These are phyloP conservation scores for Nothoprocta pentlandii DNA, from an alignment of 2,113 vertebrate species.

Conservation along the genomic window DNA sequence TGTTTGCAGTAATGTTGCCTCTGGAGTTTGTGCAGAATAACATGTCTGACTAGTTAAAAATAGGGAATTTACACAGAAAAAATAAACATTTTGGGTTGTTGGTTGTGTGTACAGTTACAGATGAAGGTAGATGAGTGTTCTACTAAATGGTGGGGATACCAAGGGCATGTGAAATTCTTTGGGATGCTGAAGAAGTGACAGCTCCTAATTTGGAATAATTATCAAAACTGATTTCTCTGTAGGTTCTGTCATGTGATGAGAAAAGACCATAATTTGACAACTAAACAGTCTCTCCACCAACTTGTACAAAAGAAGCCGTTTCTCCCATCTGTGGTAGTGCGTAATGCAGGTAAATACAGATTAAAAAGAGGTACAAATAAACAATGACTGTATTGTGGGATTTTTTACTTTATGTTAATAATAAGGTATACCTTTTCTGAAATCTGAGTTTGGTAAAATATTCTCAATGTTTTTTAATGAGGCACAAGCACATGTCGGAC, in stretches of 20 bases:
- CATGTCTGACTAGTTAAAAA: not conserved
- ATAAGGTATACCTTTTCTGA: not conserved
- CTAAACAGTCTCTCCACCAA: slow-evolving; percentile 47
- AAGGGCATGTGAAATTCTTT: not conserved
- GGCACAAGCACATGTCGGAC: not conserved
- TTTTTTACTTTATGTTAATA: rapidly evolving
- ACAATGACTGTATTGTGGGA: rapidly evolving
- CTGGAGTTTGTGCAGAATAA: no score
- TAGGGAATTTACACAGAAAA: not conserved
- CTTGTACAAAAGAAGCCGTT: slow-evolving; percentile 10
- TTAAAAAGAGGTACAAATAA: no score
- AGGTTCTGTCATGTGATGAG: slow-evolving; percentile 52
- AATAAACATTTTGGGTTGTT: not conserved
- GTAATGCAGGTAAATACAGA: slow-evolving; percentile 64
- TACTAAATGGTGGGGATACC: not conserved
- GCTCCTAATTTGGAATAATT: not conserved
- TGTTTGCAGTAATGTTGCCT: not conserved
- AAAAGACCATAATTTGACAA: not conserved
- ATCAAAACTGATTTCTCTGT: not conserved
- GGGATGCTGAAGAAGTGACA: not conserved
- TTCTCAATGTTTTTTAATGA: not conserved
- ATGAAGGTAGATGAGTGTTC: not conserved
- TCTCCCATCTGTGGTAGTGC: not conserved
- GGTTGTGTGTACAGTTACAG: rapidly evolving
- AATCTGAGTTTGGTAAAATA: not conserved